Evolutionary conservation across 2,797 vertebrate species (phyloP).

Genomic region (Holocentrus rufus): DNA sequence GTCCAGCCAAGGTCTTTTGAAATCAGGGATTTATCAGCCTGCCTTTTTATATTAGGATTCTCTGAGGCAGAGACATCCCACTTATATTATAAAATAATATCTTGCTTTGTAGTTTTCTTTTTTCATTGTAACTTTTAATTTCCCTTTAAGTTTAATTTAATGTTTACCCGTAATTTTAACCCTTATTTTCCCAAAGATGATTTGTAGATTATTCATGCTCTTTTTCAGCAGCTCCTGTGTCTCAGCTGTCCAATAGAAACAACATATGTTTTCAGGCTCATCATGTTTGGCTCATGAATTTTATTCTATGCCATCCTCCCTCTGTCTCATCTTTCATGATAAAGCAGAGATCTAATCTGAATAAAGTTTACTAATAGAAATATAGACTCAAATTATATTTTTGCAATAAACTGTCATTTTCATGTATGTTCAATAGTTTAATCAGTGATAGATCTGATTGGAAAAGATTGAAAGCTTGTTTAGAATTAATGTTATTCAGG

Average conservation of each 20-base stretch:
- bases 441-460: background rate
- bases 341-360: background rate
- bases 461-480: background rate
- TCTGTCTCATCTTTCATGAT: no score
- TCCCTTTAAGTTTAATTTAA: no score
- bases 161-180: background rate
- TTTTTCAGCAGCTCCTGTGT: background rate
- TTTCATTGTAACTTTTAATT: no score
- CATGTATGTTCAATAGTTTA: no score
- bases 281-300: no score
- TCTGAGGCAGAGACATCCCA: background rate
- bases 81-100: background rate
- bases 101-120: no score
- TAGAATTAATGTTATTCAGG: slow-evolving; percentile 20
- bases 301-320: no score
- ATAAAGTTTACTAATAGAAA: no score
- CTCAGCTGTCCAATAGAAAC: no score
- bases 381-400: no score
- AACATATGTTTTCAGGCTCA: no score
- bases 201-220: background rate
- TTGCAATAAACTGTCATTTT: no score
- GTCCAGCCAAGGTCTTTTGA: background rate
- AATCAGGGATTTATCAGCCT: background rate
- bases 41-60: background rate
- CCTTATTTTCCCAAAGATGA: background rate